These are phyloP conservation scores for Girardinus metallicus DNA, from an alignment of 2,797 vertebrate genomes.

Conservation along the genomic window DNA sequence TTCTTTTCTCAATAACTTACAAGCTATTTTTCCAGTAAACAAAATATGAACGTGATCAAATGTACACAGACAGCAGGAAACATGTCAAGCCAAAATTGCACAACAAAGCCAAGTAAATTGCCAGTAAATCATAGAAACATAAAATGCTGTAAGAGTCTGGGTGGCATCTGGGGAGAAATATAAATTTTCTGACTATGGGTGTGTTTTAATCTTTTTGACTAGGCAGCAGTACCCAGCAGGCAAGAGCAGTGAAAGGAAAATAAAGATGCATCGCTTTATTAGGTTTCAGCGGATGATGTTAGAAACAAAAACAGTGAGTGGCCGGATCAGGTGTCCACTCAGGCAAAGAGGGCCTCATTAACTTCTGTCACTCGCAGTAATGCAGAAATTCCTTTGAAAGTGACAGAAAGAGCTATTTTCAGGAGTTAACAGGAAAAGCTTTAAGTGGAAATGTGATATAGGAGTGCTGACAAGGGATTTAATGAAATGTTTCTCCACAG, in stretches of 20 bases:
- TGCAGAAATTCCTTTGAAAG: conserved; percentile 24
- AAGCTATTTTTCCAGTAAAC: conserved; percentile 23
- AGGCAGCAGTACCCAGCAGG: conserved; percentile 22
- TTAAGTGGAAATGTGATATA: conserved; percentile 26
- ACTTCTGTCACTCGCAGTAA: conserved; percentile 46
- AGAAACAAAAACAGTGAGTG: conserved; percentile 47
- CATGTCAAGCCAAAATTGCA: conserved; percentile 27
- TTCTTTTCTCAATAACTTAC: conserved; percentile 18
- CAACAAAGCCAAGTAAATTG: conserved; percentile 19
- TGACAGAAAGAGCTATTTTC: conserved; percentile 22
- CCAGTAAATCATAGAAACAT: conserved; percentile 24
- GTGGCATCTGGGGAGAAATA: conserved; percentile 27
- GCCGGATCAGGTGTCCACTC: conserved; percentile 64
- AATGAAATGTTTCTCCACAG: conserved; percentile 27
- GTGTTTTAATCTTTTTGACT: not conserved
- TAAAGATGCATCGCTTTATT: conserved; percentile 34
- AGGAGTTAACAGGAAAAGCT: conserved; percentile 34
- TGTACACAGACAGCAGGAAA: conserved; percentile 7
- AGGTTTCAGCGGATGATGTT: conserved; percentile 11
- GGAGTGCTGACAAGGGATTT: conserved; percentile 40
- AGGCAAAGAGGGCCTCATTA: conserved; percentile 56
- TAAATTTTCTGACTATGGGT: not conserved
- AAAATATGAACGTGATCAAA: conserved; percentile 22
- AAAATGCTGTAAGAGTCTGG: conserved; percentile 8
- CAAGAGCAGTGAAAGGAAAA: conserved; percentile 16